Conservation (phyloP, 2,888 invertebrate genomes). For the Lycaena phlaeas region DNA sequence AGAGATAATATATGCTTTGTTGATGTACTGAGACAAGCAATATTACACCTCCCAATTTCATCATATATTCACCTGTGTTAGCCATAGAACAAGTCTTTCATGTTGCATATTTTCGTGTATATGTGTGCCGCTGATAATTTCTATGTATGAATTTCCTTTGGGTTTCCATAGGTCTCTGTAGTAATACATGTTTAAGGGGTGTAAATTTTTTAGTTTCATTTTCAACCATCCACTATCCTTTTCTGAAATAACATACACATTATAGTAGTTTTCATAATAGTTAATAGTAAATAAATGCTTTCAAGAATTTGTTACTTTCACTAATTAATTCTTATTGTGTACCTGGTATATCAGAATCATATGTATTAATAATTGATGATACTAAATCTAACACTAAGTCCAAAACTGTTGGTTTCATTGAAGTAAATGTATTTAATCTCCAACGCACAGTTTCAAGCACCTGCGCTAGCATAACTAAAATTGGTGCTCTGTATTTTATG, state of each 20-base stretch:
- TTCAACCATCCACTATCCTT: conserved; percentile 52
- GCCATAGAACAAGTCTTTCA: conserved; percentile 32
- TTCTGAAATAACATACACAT: too few species aligned
- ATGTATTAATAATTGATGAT: conserved; percentile 35
- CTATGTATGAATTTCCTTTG: conserved; percentile 38
- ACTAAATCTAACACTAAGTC: conserved; percentile 39
- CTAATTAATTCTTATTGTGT: too few species aligned
- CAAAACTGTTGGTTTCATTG: conserved; percentile 33
- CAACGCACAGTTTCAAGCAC: conserved; percentile 46
- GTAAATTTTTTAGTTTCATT: conserved; percentile 38
- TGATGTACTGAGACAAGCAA: too few species aligned
- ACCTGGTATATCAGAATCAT: conserved; percentile 41
- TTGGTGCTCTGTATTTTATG: conserved; percentile 45
- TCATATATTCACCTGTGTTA: conserved; percentile 39
- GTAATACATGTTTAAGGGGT: conserved; percentile 54
- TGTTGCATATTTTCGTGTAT: conserved; percentile 28
- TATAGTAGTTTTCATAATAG: too few species aligned
- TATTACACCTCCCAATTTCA: too few species aligned
- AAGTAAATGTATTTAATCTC: conserved; percentile 40
- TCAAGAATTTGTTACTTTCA: too few species aligned
- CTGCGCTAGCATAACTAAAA: conserved; percentile 54
- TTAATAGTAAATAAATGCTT: too few species aligned
- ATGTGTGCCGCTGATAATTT: conserved; percentile 36
- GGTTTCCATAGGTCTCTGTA: conserved; percentile 48
- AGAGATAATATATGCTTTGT: too few species aligned